Evolutionary conservation across 2,113 vertebrate species (phyloP), one percentile per base, ranked within the genome.

Genomic region (Brachyhypopomus gauderio): DNA sequence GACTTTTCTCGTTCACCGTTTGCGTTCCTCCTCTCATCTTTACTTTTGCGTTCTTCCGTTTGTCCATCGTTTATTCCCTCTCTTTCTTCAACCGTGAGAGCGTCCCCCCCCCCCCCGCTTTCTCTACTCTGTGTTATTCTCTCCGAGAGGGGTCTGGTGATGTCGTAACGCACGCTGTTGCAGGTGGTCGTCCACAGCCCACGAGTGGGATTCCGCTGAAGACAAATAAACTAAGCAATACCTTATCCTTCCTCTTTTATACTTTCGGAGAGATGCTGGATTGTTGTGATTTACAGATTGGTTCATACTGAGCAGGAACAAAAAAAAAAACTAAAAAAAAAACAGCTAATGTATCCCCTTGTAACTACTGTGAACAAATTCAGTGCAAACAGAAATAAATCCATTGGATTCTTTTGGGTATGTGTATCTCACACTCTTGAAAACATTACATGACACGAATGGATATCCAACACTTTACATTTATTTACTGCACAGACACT

Each of bases 311-410:
- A 95, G 94, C 92, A 94, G 94, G 93, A 19, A 45, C 14, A 87
- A 87, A 60, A 74, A 79, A 70, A 66, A 80, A 91, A n/a, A n/a
- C n/a, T n/a, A n/a, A n/a, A n/a, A n/a, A n/a, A 79, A 70, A 66
- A 80, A 91, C 93, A 88, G 87, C 88, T 88, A 90, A 93, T 95
- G 95, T 96, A 94, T 90, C 91, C 94, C 94, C 94, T 93, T 93
- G 95, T 96, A 94, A 93, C 91, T 94, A 95, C 97, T 96, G 96
- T 97, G 96, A 97, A 95, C 95, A 92, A 95, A 93, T 94, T 95
- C 93, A 94, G 93, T 96, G 95, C 96, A 93, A 81, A 90, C 95
- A 96, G 93, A 94, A 98, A 97, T 98, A 97, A 98, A 98, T 93
- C 94, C 94, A 94, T 96, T 96, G 94, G 92, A 81, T 81, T 81